These are phyloP conservation scores for Apis laboriosa DNA, from an alignment of 1,140 invertebrate species.

Conservation along the genomic window DNA sequence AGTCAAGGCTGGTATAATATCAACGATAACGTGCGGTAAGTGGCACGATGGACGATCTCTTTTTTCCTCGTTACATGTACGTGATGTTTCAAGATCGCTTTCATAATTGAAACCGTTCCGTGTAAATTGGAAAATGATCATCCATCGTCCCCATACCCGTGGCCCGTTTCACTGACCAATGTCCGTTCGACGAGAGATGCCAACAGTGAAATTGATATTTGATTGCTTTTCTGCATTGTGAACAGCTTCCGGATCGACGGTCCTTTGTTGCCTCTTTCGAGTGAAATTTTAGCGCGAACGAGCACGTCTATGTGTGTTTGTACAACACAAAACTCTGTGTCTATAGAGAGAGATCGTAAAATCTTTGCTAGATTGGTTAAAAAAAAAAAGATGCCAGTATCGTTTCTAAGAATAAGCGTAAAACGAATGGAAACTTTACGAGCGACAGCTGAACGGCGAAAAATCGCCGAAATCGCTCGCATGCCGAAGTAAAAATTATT, in stretches of 20 bases:
- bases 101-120: slow-evolving; percentile 24
- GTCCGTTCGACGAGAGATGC: background rate
- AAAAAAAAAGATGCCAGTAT: background rate
- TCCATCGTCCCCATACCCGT: background rate
- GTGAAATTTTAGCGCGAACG: slow-evolving; percentile 1
- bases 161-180: background rate
- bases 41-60: background rate
- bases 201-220: slow-evolving; percentile 32
- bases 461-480: background rate
- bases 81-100: slow-evolving; percentile 39
- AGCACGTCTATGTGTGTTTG: background rate
- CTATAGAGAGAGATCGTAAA: slow-evolving; percentile 7
- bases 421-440: slow-evolving; percentile 18
- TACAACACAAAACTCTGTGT: background rate
- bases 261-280: background rate
- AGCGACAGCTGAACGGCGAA: background rate
- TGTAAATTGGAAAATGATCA: slow-evolving; percentile 40
- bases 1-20: background rate
- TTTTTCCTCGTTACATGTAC: slow-evolving; percentile 26
- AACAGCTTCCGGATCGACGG: background rate
- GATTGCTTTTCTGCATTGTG: slow-evolving; percentile 36
- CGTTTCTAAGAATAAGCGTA: background rate
- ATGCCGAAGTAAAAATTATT: slow-evolving; percentile 2
- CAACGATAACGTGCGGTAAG: background rate
- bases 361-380: background rate